A percentile compares a stretch with the other conserved stretches of the same genome.
phyloP scores from a whole-genome alignment of 2,888 invertebrate species.

The Polydrusus cervinus region DNA sequence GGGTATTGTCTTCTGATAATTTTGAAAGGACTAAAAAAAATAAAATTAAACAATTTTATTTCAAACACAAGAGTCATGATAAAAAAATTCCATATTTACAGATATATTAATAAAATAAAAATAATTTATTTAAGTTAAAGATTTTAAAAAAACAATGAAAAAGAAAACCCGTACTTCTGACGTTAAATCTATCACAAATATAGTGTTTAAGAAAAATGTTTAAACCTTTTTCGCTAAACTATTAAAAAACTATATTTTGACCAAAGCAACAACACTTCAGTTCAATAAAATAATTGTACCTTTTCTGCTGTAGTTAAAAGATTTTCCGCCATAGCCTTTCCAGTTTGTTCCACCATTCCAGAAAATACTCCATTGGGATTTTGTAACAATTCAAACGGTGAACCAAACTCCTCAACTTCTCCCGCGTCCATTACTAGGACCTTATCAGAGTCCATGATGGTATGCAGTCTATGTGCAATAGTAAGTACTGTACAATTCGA shows the following conservation, averaged over 20 bases:
- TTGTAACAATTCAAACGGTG: slow-evolving; percentile 80
- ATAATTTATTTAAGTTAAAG: no score
- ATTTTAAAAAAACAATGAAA: no score
- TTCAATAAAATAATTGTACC: neutral
- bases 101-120: no score
- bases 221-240: no score
- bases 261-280: neutral
- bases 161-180: no score
- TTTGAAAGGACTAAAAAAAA: slow-evolving; percentile 3
- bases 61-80: no score
- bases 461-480: slow-evolving; percentile 87
- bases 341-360: slow-evolving; percentile 80
- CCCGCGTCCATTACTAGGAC: slow-evolving; percentile 88
- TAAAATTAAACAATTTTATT: no score
- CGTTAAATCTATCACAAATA: no score
- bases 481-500: slow-evolving; percentile 86
- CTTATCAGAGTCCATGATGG: slow-evolving; percentile 89
- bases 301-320: slow-evolving; percentile 45
- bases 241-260: no score
- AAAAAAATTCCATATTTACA: no score
- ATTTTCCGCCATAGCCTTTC: slow-evolving; percentile 66
- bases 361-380: slow-evolving; percentile 59
- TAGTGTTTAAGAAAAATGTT: no score
- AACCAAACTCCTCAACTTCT: slow-evolving; percentile 80
- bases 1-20: neutral